Percentiles rank a stretch among this genome's conserved stretches.
phyloP scores from a whole-genome alignment of 2,888 invertebrate genomes.

The Rambutsinella grinnellia region DNA sequence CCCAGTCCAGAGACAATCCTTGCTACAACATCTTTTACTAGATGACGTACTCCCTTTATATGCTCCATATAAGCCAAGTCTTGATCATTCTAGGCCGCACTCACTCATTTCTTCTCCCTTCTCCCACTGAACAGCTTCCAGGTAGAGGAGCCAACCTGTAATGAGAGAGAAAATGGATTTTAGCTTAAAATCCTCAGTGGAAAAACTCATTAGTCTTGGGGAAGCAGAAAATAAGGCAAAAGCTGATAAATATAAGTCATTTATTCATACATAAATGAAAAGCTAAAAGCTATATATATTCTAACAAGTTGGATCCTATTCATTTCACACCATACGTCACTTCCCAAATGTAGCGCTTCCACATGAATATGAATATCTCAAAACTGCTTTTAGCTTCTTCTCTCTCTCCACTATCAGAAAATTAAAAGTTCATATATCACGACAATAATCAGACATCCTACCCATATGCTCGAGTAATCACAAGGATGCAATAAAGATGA shows the following conservation, averaged over 20 bases:
- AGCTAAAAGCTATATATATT: conserved; percentile 2
- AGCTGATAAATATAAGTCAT: conserved; percentile 13
- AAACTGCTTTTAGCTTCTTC: no score
- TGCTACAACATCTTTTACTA: conserved; percentile 33
- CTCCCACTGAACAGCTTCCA: conserved; percentile 25
- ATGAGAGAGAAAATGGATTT: conserved; percentile 25
- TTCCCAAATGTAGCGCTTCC: no score
- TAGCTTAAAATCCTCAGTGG: conserved; percentile 33
- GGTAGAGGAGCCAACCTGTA: conserved; percentile 51
- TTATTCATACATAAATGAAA: conserved; percentile 3
- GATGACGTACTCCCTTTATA: conserved; percentile 4
- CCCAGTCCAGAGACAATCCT: conserved; percentile 41
- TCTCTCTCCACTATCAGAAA: no score
- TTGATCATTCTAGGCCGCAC: not conserved
- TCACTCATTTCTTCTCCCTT: not conserved
- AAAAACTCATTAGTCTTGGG: conserved; percentile 57
- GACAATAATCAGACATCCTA: no score
- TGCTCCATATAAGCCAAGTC: not conserved
- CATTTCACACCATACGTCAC: conserved; percentile 18
- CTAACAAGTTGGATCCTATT: not conserved
- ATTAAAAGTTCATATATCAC: no score
- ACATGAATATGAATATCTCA: no score
- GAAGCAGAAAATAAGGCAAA: conserved; percentile 4
- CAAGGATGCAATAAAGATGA: no score
- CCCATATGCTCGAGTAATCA: no score